Evolutionary conservation across 2,888 invertebrate species (phyloP), one percentile per base, ranked within the genome.

Genomic region (Mallateleia sp.): DNA sequence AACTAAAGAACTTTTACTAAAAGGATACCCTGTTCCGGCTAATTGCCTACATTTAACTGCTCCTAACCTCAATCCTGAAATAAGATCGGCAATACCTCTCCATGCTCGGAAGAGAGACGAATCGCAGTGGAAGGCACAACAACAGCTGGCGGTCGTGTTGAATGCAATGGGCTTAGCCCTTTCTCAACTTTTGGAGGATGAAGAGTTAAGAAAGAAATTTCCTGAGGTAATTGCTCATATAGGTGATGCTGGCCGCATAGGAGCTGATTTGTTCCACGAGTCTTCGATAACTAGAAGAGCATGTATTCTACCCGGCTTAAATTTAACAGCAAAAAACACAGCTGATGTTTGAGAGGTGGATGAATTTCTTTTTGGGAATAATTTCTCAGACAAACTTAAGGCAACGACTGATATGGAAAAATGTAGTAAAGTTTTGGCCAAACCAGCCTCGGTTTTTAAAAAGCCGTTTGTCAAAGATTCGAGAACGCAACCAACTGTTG

Each of bases 31-130:
- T 24, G n/a, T 58, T 0, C 54, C 62, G 22, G n/a, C 50, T 11
- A 81, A 74, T 15, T 78, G 67, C 25, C 8, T n/a, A 0, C 20
- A 38, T 8, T 28, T 85, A n/a, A 47, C 22, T 20, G 85, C 32
- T 3, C 85, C 82, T 15, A 50, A 56, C 8, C 18, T 82, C 4
- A 85, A 88, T 32, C 8, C 24, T 32, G 78, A 85, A 56, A 25
- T 88, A 11, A 18, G 38, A 20, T 14, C 32, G 0, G 18, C 69
- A 20, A 45, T 45, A n/a, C n/a, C n/a, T n/a, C n/a, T n/a, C n/a
- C n/a, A n/a, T n/a, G n/a, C n/a, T n/a, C n/a, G n/a, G n/a, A 45
- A n/a, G 11, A 45, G 14, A 14, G 45, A 45, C 11, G 45, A 11
- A 4, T 45, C 5, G 3, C 45, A 45, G 14, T 7, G 14, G 14